phyloP scores from a whole-genome alignment of 2,888 invertebrate genomes.

The Sycophila texana region DNA sequence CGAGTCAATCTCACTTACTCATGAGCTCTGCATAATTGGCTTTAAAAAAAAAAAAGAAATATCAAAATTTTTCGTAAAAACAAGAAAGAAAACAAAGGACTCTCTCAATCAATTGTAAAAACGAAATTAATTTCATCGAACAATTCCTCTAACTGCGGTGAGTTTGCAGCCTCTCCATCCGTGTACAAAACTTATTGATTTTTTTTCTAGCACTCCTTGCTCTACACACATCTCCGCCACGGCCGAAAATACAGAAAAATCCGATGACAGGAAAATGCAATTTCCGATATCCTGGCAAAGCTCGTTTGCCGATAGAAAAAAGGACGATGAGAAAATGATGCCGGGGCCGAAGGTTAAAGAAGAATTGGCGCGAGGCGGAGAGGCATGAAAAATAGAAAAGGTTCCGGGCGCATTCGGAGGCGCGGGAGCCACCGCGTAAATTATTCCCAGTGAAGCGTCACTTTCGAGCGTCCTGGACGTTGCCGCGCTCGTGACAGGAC shows the following conservation, averaged over 20 bases:
- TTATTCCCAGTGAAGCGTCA: constrained; percentile 36
- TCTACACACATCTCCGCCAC: constrained; percentile 1
- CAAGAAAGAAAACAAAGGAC: not conserved
- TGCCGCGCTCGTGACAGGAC: constrained; percentile 26
- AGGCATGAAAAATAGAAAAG: constrained; percentile 41
- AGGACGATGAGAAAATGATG: constrained; percentile 20
- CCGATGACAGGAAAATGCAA: constrained; percentile 54
- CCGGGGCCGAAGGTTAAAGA: constrained; percentile 15
- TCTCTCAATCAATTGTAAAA: not conserved
- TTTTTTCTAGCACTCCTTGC: constrained; percentile 1
- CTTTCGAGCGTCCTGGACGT: constrained; percentile 19
- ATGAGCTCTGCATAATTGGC: not conserved
- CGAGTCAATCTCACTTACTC: not conserved
- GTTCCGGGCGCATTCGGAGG: not conserved
- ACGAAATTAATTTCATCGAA: constrained; percentile 30
- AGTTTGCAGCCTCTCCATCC: constrained; percentile 6
- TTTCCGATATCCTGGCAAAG: constrained; percentile 48
- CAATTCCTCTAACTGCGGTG: constrained; percentile 23
- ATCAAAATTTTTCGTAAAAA: not conserved
- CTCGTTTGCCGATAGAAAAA: constrained; percentile 23
- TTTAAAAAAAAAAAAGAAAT: not conserved
- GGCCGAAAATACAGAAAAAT: constrained; percentile 48
- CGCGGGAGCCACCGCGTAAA: constrained; percentile 15
- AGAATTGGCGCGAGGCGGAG: not conserved
- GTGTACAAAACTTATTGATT: constrained; percentile 50